Evolutionary conservation across 2,888 invertebrate species (phyloP).

Genomic region (Orthosia incerta): DNA sequence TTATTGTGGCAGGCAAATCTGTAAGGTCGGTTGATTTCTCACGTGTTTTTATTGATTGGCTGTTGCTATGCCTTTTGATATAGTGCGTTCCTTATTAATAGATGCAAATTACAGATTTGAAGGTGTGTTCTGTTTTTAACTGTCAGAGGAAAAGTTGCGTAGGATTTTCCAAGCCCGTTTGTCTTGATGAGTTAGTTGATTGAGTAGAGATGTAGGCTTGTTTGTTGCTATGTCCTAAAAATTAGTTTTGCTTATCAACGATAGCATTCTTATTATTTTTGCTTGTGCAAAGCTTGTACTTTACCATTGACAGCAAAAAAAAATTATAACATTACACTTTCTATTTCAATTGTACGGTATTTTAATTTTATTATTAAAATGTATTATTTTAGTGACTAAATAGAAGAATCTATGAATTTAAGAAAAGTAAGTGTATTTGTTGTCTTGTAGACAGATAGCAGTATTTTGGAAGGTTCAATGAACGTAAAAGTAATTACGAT

Average conservation of each 20-base stretch:
- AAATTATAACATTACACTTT: no score
- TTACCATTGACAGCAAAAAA: no score
- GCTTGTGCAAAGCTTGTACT: no score
- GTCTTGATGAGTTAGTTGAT: no score
- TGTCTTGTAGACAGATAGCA: not conserved
- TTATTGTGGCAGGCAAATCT: conserved; percentile 45
- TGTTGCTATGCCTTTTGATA: not conserved
- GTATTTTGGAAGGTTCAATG: conserved; percentile 30
- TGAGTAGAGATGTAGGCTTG: no score
- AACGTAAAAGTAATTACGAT: conserved; percentile 45
- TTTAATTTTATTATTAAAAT: not conserved
- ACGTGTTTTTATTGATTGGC: conserved; percentile 5
- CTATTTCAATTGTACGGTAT: no score
- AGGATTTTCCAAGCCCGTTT: no score
- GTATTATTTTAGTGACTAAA: not conserved
- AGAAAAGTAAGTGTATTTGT: not conserved
- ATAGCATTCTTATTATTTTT: no score
- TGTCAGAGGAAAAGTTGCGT: not conserved
- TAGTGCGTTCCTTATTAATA: not conserved
- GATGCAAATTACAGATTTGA: not conserved
- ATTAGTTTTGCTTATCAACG: no score
- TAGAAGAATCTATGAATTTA: not conserved
- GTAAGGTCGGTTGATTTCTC: not conserved
- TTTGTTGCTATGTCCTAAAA: no score
- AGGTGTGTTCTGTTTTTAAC: not conserved